Evolutionary conservation across 2,797 vertebrate genomes (phyloP), one percentile per base, ranked within the genome.

Genomic region (Phoxinus dragarum): DNA sequence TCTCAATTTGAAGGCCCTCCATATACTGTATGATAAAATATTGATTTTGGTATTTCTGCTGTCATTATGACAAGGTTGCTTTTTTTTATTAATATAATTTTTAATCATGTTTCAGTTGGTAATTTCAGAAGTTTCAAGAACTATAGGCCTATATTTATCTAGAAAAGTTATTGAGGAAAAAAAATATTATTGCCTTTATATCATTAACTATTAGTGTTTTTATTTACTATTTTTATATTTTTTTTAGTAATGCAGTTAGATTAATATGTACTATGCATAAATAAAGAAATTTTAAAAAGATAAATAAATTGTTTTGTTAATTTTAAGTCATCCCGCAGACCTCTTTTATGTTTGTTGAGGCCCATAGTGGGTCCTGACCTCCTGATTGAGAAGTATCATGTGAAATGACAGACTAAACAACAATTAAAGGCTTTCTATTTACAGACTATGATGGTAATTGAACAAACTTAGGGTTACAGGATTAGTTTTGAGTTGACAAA

Each of bases 371-470:
- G 5, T 59, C 44, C 27, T 68, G 34, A 17, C 66, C 27, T 74
- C 3, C n/a, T 74, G 44, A 1, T 19, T 74, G 27, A 74, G 27
- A 74, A n/a, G 54, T 47, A 31, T 80, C 14, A 80, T 36, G 31
- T 68, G 31, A 73, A 40, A 59, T 34, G 52, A 16, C 44, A 42
- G 40, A 44, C 31, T 66, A 44, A 80, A 66, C n/a, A 44, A 6
- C 56, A 64, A 64, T 42, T 79, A 21, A 59, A 64, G 42, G 27
- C 17, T 61, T 66, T 36, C 77, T 49, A n/a, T 71, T 81, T 40
- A 56, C n/a, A 81, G 21, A 12, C 44, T 1, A 44, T 44, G 44
- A 44, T 44, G 11, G 44, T 12, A 44, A 9, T 44, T 44, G 11
- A 44, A 12, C 42, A 42, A 42, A 44, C 42, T 11, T 12, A 47